Evolutionary conservation across 2,888 invertebrate species (phyloP), one percentile per base, ranked within the genome.

Genomic region (Amphipyra berbera): DNA sequence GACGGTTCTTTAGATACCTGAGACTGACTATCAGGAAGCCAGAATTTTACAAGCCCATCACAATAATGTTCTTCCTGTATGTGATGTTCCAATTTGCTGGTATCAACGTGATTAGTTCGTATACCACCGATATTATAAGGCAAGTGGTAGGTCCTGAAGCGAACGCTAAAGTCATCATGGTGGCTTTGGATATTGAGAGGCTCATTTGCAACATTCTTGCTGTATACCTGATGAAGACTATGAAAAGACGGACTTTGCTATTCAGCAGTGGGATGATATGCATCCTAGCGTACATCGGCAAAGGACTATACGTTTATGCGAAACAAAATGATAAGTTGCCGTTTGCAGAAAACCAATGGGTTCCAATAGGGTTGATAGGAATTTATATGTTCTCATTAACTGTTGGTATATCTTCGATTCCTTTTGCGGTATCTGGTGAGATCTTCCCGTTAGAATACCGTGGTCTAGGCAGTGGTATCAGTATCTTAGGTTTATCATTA

Each of bases 391-490:
- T 95, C 9, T 95, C 96, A 21, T 88, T 96, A 48, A 94, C 95
- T 9, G 89, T 96, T 8, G 96, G 97, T 0, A 91, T 96, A 62
- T 94, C 96, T 5, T 96, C 97, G 0, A 89, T 97, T 68, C 97
- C 97, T 0, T 97, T 97, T 92, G 95, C 97, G 12, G 94, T 97
- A 88, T 96, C 96, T 55, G 97, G 97, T 0, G 97, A 97, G 84
- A 94, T 97, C 27, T 97, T 97, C 82, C 95, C 97, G 0, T 89
- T 96, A 46, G 95, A 95, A 57, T 95, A 95, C 53, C 91, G 96
- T 55, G 96, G 96, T 0, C 86, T 96, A 5, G 97, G 97, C 1
- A 96, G 96, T 10, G 96, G 97, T 0, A 89, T 97, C 9, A 96
- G 96, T 45, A 95, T 96, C 1, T 94, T 96, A 65, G 95, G 96